Base-by-base conservation (phyloP, 2,797 vertebrate genomes). In the Eidolon dupreanum region DNA sequence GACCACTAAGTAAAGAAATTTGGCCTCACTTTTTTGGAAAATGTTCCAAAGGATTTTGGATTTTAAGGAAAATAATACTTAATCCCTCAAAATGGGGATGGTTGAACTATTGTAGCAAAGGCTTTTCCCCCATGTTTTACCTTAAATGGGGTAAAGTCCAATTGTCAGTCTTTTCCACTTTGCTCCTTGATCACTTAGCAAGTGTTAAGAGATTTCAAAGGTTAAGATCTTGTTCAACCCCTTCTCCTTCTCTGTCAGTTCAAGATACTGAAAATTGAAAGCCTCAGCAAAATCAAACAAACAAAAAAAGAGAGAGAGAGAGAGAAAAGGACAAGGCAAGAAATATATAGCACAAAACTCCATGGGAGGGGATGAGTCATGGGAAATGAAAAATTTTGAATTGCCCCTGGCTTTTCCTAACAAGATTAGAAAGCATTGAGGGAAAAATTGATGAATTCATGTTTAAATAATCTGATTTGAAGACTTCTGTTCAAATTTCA, bases 151-250 rank as follows among this genome's bases (percentile, higher is more conserved):
- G 43, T 90, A 96, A 97, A 97, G 96, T 96, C 71, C 82, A 59
- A 49, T 91, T 36, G 78, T 11, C 31, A 91, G 49, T n/a, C 81
- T 93, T 93, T 95, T 92, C 61, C 26, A 86, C 81, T 51, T 78
- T 93, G 88, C n/a, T 51, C 90, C 82, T 93, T 95, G 93, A 96
- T 70, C 75, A 88, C 88, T 95, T 96, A 95, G 95, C 95, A 97
- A 95, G 81, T 92, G 90, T 79, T 55, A 82, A 97, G 82, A 96
- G n/a, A 96, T 96, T 97, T 97, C 97, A 98, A 97, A 98, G 97
- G 95, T 97, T 97, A 41, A 57, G 59, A 83, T 33, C 33, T 33
- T 33, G 87, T 92, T 94, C 82, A 90, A 85, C n/a, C 31, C 15
- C 61, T 79, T 97, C 77, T 96, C 24, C 59, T 63, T 89, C 57